A percentile compares a stretch with the other conserved stretches of the same genome.
Conservation (phyloP, 2,797 vertebrate species). For the Sparidentex hasta region DNA sequence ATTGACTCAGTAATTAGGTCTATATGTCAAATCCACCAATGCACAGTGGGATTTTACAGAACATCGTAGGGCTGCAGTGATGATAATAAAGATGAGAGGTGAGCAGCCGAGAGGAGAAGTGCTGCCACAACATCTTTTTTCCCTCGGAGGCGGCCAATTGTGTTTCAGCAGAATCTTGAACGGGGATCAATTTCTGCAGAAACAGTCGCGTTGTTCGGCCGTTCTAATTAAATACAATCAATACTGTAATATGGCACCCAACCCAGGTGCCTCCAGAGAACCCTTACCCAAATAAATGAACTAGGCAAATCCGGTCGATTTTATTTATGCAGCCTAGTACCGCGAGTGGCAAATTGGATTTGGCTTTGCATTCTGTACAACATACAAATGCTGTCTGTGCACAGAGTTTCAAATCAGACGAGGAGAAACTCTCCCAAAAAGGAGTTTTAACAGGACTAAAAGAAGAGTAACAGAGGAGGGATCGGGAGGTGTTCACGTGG, state of each 20-base stretch:
- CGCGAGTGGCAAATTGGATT: neutral
- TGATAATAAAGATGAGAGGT: slow-evolving; percentile 12
- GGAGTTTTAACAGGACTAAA: no score
- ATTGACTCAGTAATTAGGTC: slow-evolving; percentile 53
- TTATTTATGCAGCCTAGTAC: neutral
- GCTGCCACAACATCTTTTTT: slow-evolving; percentile 13
- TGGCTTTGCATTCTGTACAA: neutral
- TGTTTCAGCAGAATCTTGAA: neutral
- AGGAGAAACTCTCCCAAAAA: no score
- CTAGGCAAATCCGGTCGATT: neutral
- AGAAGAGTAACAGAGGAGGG: no score
- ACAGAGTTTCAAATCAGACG: neutral
- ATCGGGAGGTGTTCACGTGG: no score
- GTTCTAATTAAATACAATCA: neutral
- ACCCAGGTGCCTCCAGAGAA: neutral
- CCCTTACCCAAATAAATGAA: neutral
- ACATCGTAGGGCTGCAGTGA: neutral
- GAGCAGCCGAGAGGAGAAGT: slow-evolving; percentile 8
- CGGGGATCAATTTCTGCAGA: slow-evolving; percentile 10
- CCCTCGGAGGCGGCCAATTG: neutral
- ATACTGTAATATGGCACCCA: neutral
- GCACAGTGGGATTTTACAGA: slow-evolving; percentile 6
- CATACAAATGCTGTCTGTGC: neutral
- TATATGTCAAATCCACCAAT: slow-evolving; percentile 33
- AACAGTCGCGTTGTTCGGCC: neutral